Evolutionary conservation across 2,797 vertebrate species (phyloP).

Genomic region (Brotogeris chrysoptera): DNA sequence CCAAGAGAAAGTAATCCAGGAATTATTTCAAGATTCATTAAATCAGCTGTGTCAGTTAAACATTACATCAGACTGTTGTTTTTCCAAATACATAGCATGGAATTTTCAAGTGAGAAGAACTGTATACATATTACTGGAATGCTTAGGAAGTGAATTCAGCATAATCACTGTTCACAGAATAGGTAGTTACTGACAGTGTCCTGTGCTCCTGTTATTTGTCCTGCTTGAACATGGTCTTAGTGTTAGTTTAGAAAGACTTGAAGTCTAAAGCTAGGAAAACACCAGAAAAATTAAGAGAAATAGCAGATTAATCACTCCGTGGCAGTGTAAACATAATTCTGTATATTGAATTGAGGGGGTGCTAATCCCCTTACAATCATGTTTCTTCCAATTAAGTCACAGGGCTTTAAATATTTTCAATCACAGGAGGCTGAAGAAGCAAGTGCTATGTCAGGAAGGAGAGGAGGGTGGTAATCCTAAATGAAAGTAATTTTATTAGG

Average conservation of each 20-base stretch:
- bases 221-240: not conserved
- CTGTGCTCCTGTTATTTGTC: not conserved
- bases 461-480: slow-evolving; percentile 61
- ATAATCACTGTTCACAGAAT: not conserved
- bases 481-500: slow-evolving; percentile 71
- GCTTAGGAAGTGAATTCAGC: not conserved
- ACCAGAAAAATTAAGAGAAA: slow-evolving; percentile 63
- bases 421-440: slow-evolving; percentile 51
- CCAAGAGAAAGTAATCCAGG: not conserved
- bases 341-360: slow-evolving; percentile 59
- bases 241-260: slow-evolving; percentile 26
- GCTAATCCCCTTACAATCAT: slow-evolving; percentile 72
- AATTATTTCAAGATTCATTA: not conserved
- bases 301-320: slow-evolving; percentile 63
- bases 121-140: not conserved
- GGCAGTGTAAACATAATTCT: slow-evolving; percentile 72
- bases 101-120: not conserved
- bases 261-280: slow-evolving; percentile 57
- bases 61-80: not conserved
- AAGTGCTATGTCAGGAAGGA: slow-evolving; percentile 12
- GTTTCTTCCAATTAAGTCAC: slow-evolving; percentile 72
- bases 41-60: not conserved
- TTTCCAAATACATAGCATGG: not conserved
- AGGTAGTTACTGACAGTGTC: not conserved
- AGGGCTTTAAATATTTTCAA: slow-evolving; percentile 71